A percentile compares a stretch with the other conserved stretches of the same genome.
Conservation (phyloP, 2,113 vertebrate genomes). For the Ceyx melanurus region DNA sequence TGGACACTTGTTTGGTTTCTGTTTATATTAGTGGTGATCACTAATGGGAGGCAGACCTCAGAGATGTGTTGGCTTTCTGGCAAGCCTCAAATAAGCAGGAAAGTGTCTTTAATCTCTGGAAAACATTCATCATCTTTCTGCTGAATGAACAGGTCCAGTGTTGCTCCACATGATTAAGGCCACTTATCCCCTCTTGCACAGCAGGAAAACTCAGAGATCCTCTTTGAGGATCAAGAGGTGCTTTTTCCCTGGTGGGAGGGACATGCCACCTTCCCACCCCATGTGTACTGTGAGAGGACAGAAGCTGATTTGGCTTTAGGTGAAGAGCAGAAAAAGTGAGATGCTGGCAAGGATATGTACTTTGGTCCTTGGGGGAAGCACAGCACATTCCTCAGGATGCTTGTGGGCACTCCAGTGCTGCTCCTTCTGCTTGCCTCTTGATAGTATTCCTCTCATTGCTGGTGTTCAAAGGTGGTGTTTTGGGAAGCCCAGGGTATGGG, state of each 20-base stretch:
- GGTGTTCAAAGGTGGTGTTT: neutral
- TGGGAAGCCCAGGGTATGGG: neutral
- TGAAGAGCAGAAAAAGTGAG: neutral
- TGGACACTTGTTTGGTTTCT: neutral
- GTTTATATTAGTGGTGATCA: neutral
- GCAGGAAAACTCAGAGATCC: neutral
- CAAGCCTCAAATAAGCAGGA: neutral
- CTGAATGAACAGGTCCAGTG: neutral
- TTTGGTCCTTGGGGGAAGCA: neutral
- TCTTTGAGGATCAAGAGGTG: neutral
- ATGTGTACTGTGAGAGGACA: neutral
- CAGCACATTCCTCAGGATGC: rapidly evolving
- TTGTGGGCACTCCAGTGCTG: rapidly evolving
- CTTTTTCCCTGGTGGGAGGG: neutral
- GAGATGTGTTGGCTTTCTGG: neutral
- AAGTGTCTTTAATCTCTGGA: neutral
- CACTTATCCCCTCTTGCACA: neutral
- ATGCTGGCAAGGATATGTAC: rapidly evolving
- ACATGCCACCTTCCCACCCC: neutral
- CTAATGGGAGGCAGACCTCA: neutral
- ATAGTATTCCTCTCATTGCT: neutral
- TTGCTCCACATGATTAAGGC: neutral
- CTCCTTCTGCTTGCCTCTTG: neutral
- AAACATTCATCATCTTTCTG: neutral
- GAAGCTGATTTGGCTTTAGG: neutral